Evolutionary conservation across 2,888 invertebrate genomes (phyloP).

Genomic region (Phortica okadai): DNA sequence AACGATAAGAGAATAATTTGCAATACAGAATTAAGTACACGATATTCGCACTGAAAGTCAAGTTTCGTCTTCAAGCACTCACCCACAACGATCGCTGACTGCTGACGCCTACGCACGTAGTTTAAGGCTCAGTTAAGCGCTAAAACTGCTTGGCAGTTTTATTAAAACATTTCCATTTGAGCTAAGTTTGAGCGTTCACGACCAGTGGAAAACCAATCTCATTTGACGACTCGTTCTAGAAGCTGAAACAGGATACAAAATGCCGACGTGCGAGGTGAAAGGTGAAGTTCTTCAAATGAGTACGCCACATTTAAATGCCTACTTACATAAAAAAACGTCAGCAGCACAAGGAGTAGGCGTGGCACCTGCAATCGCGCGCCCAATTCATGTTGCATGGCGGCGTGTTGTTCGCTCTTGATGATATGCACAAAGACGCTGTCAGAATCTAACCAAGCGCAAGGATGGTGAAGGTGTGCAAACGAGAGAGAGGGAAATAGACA

Average conservation of each 20-base stretch:
- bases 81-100: not conserved
- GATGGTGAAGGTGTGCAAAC: not conserved
- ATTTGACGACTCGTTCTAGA: constrained; percentile 56
- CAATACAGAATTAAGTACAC: too few relatives aligned
- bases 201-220: constrained; percentile 45
- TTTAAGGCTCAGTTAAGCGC: constrained; percentile 28
- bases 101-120: not conserved
- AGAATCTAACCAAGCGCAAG: constrained; percentile 78
- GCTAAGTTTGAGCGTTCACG: constrained; percentile 16
- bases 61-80: not conserved
- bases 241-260: constrained; percentile 41
- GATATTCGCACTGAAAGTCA: too few relatives aligned
- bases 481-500: not conserved
- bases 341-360: constrained; percentile 65
- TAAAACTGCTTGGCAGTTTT: constrained; percentile 27
- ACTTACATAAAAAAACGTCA: constrained; percentile 58
- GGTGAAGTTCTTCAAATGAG: not conserved
- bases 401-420: constrained; percentile 85
- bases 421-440: constrained; percentile 90
- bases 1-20: too few relatives aligned
- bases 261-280: not conserved
- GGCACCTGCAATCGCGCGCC: constrained; percentile 70
- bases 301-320: constrained; percentile 4
- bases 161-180: constrained; percentile 29
- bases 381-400: constrained; percentile 80